Base-by-base conservation (phyloP, 2,888 invertebrate species). In the Parnassius apollo region DNA sequence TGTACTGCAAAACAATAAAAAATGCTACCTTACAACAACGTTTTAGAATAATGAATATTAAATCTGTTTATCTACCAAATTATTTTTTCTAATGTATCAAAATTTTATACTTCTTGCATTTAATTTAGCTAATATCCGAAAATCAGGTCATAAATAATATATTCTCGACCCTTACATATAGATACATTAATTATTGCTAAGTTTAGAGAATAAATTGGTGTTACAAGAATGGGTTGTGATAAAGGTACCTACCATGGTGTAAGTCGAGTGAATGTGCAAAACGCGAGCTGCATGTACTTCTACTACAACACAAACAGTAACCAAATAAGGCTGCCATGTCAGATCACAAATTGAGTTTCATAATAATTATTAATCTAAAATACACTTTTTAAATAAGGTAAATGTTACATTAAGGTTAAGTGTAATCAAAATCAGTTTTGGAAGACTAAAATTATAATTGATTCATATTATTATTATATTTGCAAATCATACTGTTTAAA, bases 151-250 rank as follows among this genome's bases (percentile, higher is more conserved):
- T 76, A 74, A 75, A 74, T 75, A 75, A 71, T 67, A 62, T 68
- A 69, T 68, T 69, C 67, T 71, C 65, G 71, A 74, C 72, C 73
- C 69, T 69, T 67, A 70, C 68, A 71, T 73, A 71, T 73, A 71
- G 62, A 68, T 73, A 71, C 71, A 83, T 85, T 80, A 80, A 82
- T 76, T 80, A 82, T 84, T 82, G 75, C 82, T 86, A 86, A 57
- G 75, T 72, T 68, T 77, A 69, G 68, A 69, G 67, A 66, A 69
- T 54, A 69, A 68, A 70, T 74, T 73, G 74, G 74, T 75, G 75
- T 75, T 69, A 65, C 60, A 60, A 56, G 48, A 61, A 65, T 65
- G 42, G 59, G 50, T 61, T 60, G 57, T 13, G 57, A 53, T 35
- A 25, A 59, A 62, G 51, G 59, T 59, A 52, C 52, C 52, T 35